Base-by-base conservation (phyloP, 2,113 vertebrate species). In the Elephas maximus region DNA sequence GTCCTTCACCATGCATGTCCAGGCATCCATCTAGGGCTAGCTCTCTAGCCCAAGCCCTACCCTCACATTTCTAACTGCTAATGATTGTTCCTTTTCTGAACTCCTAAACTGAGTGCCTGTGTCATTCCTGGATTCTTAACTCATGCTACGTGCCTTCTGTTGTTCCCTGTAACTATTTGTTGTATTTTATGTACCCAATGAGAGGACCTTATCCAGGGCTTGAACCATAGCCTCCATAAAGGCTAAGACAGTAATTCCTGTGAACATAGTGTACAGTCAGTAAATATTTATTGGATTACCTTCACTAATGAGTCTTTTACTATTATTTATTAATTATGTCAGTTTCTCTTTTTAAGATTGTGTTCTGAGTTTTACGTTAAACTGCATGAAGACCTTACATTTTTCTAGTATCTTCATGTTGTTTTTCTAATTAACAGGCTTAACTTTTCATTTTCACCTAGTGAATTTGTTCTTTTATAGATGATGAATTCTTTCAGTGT, bases 361-460 rank as follows among this genome's bases (percentile, higher is more conserved):
- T 83, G n/a, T 79, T 83, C 63, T 79, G 37, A 51, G 53, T 96
- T 95, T 97, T 65, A 74, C 48, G 69, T 96, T 91, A 51, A 98
- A 67, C 74, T 88, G 93, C 96, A 88, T 26, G 74, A 60, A 97
- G 86, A 51, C 48, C 95, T 89, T 3, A 2, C 0, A n/a, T 62
- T 96, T 95, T n/a, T 86, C 41, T 91, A 62, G 20, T 95, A 44
- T 37, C 10, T 85, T 96, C 0, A 1, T 84, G 1, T 63, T 88
- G 44, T 20, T 67, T 93, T 95, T 8, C 96, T 95, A 88, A 87
- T 91, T 79, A 89, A 28, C 5, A 84, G 89, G 4, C 11, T 90
- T 98, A 94, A 95, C 97, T 99, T 99, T 99, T 98, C 98, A 98
- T 98, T 99, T 98, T 91, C 98, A 98, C 96, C 78, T 97, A 94